phyloP scores from a whole-genome alignment of 23 tunicate species.

The Halocynthia roretzi region DNA sequence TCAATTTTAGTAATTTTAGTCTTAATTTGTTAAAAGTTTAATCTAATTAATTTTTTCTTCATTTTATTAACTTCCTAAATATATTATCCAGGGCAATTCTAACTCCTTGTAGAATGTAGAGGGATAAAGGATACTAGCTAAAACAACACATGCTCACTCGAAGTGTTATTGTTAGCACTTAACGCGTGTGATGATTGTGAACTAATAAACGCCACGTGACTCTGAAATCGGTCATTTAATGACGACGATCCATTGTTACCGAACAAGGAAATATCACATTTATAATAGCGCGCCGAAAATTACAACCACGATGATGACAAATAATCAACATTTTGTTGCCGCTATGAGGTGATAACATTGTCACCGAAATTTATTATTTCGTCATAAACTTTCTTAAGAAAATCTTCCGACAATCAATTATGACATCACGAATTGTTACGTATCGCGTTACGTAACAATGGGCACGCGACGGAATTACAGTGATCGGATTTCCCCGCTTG shows the following conservation, averaged over 20 bases:
- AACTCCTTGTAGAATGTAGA: too few relatives aligned
- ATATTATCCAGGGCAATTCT: too few relatives aligned
- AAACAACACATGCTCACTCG: too few relatives aligned
- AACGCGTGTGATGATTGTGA: too few relatives aligned
- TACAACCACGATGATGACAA: not conserved
- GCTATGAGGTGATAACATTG: not conserved
- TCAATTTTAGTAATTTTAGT: too few relatives aligned
- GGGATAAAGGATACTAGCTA: too few relatives aligned
- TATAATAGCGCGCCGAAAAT: constrained; percentile 9
- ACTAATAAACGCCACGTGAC: not conserved
- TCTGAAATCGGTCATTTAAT: not conserved
- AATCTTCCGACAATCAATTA: constrained; percentile 3
- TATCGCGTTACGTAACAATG: constrained; percentile 11
- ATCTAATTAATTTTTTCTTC: too few relatives aligned
- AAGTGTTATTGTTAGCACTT: too few relatives aligned
- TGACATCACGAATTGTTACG: not conserved
- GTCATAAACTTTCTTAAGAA: not conserved
- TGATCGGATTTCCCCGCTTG: not conserved
- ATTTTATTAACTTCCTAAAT: too few relatives aligned
- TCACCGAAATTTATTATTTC: not conserved
- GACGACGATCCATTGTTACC: constrained; percentile 1
- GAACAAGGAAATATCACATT: not conserved
- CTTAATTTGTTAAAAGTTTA: too few relatives aligned
- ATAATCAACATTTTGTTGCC: not conserved
- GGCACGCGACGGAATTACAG: constrained; percentile 5